phyloP scores from a whole-genome alignment of 2,797 vertebrate species.

The Channallabes apus region DNA sequence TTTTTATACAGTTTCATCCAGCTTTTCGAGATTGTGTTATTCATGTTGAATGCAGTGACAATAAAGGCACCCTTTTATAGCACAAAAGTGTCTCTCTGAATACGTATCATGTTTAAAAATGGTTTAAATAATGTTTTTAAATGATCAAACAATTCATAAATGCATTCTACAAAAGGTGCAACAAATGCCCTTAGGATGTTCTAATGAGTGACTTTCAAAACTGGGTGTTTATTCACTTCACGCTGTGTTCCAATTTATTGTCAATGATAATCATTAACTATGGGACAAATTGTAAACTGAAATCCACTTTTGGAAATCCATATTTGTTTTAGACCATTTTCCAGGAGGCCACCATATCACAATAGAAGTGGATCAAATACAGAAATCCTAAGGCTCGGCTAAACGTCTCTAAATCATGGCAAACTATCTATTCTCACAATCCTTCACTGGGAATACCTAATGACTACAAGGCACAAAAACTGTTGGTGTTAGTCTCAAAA shows the following conservation, averaged over 20 bases:
- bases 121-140: not conserved
- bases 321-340: not conserved
- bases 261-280: not conserved
- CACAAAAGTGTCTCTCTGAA: not conserved
- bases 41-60: not conserved
- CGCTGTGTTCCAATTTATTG: not conserved
- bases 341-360: not conserved
- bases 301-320: not conserved
- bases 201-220: not conserved
- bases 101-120: not conserved
- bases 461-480: not conserved
- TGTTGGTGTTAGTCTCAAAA: slow-evolving; percentile 16
- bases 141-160: not conserved
- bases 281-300: not conserved
- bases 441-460: not conserved
- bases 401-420: not conserved
- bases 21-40: not conserved
- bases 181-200: not conserved
- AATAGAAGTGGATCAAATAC: no score
- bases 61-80: not conserved
- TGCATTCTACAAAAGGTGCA: not conserved
- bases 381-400: not conserved
- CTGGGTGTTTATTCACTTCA: not conserved
- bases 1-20: not conserved
- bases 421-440: not conserved